A percentile compares a stretch with the other conserved stretches of the same genome.
Conservation (phyloP, 2,888 invertebrate genomes). For the Pecten maximus region DNA sequence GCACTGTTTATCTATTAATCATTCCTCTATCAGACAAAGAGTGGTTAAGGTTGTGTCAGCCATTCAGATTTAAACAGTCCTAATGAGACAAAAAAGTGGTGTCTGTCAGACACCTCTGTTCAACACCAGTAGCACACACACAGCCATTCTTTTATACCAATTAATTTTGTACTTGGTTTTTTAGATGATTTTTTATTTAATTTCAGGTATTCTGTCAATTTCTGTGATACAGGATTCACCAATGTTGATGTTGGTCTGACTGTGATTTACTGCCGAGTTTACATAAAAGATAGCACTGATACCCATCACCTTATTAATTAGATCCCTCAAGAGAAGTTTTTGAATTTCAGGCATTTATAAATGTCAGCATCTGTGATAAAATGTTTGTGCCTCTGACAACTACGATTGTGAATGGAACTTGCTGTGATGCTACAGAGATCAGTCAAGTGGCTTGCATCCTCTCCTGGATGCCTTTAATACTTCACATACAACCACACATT, state of each 20-base stretch:
- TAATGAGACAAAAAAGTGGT: neutral
- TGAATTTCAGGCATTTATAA: conserved; percentile 19
- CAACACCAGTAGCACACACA: neutral
- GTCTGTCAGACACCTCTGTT: neutral
- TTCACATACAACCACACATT: neutral
- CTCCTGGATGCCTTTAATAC: neutral
- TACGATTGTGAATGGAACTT: neutral
- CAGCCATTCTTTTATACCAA: neutral
- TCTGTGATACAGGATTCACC: neutral
- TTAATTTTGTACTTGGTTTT: neutral
- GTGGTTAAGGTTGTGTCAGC: neutral
- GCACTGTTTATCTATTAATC: neutral
- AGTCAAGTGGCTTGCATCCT: neutral
- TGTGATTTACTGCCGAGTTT: neutral
- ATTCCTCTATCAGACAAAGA: neutral
- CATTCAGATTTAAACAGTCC: neutral
- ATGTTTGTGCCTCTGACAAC: neutral
- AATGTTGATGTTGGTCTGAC: neutral
- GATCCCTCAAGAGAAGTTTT: neutral
- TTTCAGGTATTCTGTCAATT: neutral
- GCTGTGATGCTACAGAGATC: neutral
- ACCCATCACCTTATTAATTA: neutral
- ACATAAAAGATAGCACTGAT: neutral
- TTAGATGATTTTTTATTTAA: neutral
- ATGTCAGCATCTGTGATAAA: neutral